Evolutionary conservation across 2,113 vertebrate species (phyloP), one percentile per base, ranked within the genome.

Genomic region (Piaya cayana): DNA sequence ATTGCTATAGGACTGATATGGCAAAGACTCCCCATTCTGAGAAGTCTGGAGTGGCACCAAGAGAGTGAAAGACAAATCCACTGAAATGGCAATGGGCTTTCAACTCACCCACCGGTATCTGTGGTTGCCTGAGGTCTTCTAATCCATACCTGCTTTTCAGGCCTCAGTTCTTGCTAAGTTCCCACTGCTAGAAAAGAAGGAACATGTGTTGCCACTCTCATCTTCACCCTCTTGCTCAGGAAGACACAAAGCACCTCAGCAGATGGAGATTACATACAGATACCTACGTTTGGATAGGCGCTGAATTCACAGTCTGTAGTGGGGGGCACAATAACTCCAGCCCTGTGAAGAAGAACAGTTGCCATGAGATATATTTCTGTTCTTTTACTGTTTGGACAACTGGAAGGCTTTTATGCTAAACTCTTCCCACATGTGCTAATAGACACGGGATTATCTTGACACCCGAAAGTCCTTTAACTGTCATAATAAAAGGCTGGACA

Each of bases 401-500:
- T 62, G 19, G 29, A 91, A 72, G 36, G 58, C 25, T 83, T 93
- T 78, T 39, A 42, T 27, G 25, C 32, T 77, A 37, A 86, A 80
- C 50, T 6, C 42, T 72, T 86, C 55, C 62, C 67, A 32, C 23
- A 14, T 68, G 67, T 63, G 50, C 52, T 83, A 77, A 81, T 26
- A 67, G 19, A 90, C 34, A 64, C 74, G 81, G 74, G 58, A 87
- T 82, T 91, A 36, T 77, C 56, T 67, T 74, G 75, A 86, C 26
- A 49, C 22, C 20, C 52, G 10, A 36, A 58, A 43, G 7, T 82
- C 30, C 53, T 91, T 89, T 86, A 13, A 52, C 58, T 32, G 1
- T 59, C 49, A 70, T 76, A 81, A 82, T 79, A 34, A 21, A 83
- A 88, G 42, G 20, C 37, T 78, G 59, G 52, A 87, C 23, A 34